phyloP scores from a whole-genome alignment of 2,113 vertebrate genomes.

The Mesoclemmys tuberculata region DNA sequence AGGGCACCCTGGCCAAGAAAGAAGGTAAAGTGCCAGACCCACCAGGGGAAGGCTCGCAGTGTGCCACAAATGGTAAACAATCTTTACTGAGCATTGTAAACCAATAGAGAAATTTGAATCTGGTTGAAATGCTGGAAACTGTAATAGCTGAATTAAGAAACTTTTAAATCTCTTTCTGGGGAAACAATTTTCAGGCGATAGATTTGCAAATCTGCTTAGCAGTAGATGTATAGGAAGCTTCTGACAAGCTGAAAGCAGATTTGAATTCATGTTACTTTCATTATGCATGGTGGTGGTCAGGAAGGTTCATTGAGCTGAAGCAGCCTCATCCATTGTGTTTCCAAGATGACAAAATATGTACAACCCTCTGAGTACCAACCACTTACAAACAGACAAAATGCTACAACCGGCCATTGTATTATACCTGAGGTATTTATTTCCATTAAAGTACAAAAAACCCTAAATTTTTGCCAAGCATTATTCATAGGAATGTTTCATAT shows the following conservation, averaged over 20 bases:
- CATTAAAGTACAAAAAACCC: accelerated
- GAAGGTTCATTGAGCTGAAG: not conserved
- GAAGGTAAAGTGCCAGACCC: too few relatives aligned
- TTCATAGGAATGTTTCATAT: too few relatives aligned
- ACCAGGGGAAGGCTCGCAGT: too few relatives aligned
- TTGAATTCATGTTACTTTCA: not conserved
- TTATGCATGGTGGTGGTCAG: not conserved
- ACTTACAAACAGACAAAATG: not conserved
- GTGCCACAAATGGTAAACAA: too few relatives aligned
- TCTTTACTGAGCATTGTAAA: not conserved
- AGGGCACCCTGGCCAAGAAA: too few relatives aligned
- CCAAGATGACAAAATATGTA: too few relatives aligned
- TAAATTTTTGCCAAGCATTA: too few relatives aligned
- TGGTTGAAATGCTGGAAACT: too few relatives aligned
- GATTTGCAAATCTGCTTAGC: not conserved
- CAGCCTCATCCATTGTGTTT: too few relatives aligned
- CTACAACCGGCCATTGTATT: not conserved
- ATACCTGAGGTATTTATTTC: not conserved
- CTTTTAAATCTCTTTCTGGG: not conserved
- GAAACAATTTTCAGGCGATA: not conserved
- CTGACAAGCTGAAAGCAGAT: not conserved
- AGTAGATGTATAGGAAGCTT: not conserved
- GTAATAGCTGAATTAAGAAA: not conserved
- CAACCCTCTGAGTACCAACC: not conserved
- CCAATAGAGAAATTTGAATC: not conserved